Evolutionary conservation across 2,888 invertebrate species (phyloP).

Genomic region (Tenthredo amoena): DNA sequence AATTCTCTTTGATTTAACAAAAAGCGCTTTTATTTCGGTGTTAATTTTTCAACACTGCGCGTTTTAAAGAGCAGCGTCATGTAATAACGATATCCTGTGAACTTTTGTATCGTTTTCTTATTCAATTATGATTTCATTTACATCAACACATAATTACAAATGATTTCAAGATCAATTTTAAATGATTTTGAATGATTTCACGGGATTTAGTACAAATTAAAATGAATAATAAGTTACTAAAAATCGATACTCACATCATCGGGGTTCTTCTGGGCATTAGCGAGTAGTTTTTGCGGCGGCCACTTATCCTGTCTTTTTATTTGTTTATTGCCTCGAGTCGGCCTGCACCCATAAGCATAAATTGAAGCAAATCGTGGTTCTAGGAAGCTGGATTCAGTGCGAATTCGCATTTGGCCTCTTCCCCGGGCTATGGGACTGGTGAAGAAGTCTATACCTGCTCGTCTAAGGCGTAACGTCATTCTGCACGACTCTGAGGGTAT

Average conservation of each 20-base stretch:
- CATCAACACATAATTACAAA: no score
- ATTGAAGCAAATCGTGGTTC: slow-evolving; percentile 93
- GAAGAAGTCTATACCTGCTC: slow-evolving; percentile 88
- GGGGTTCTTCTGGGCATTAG: background rate
- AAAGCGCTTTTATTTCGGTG: background rate
- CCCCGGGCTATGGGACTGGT: slow-evolving; percentile 86
- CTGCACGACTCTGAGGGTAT: slow-evolving; percentile 83
- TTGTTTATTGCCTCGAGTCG: slow-evolving; percentile 69
- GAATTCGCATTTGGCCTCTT: slow-evolving; percentile 86
- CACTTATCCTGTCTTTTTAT: slow-evolving; percentile 73
- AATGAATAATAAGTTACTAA: background rate
- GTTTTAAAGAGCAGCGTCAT: no score
- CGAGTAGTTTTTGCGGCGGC: slow-evolving; percentile 58
- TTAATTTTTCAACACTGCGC: no score
- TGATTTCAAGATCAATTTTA: background rate
- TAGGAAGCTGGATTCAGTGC: slow-evolving; percentile 90
- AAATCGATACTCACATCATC: slow-evolving; percentile 18
- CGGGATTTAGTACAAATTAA: background rate
- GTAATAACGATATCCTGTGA: no score
- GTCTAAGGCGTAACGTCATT: slow-evolving; percentile 88
- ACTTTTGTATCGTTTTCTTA: no score
- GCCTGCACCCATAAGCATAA: slow-evolving; percentile 91
- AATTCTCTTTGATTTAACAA: background rate
- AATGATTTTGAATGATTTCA: background rate
- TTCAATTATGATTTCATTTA: no score